These are phyloP conservation scores for Drosophila novamexicana DNA, from an alignment of 1,140 invertebrate genomes.

Conservation along the genomic window DNA sequence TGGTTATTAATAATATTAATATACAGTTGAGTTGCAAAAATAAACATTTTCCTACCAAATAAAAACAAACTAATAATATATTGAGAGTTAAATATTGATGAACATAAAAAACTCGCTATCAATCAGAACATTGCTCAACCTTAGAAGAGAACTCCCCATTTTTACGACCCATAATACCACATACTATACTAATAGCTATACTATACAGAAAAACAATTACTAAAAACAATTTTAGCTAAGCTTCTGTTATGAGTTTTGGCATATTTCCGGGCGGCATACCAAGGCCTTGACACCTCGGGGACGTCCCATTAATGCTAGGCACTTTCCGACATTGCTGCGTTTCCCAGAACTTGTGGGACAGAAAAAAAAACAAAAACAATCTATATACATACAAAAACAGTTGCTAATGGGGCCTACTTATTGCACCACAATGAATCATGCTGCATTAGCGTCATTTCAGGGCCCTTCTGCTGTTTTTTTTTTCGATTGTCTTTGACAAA, in stretches of 20 bases:
- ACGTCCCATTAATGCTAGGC: constrained; percentile 10
- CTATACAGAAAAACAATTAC: too few species aligned
- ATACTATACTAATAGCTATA: neutral
- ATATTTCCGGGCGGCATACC: constrained; percentile 43
- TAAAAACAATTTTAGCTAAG: too few species aligned
- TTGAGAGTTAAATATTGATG: neutral
- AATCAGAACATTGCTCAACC: neutral
- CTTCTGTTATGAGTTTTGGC: neutral
- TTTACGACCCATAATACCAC: neutral
- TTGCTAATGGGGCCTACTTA: constrained; percentile 20
- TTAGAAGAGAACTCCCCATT: neutral
- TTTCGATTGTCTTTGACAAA: constrained; percentile 24
- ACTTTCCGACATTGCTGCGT: constrained; percentile 13
- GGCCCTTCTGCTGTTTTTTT: neutral
- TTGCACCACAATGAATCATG: constrained; percentile 30
- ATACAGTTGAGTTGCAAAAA: too few species aligned
- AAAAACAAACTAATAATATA: too few species aligned
- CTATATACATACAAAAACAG: constrained; percentile 6
- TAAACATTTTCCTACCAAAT: too few species aligned
- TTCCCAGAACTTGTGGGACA: constrained; percentile 30
- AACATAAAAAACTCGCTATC: neutral
- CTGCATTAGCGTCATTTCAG: constrained; percentile 19
- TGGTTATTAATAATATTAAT: too few species aligned
- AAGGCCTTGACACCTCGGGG: constrained; percentile 28
- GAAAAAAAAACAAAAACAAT: neutral